These are phyloP conservation scores for Bombus superbus DNA, from an alignment of 1,140 invertebrate genomes.

Conservation along the genomic window DNA sequence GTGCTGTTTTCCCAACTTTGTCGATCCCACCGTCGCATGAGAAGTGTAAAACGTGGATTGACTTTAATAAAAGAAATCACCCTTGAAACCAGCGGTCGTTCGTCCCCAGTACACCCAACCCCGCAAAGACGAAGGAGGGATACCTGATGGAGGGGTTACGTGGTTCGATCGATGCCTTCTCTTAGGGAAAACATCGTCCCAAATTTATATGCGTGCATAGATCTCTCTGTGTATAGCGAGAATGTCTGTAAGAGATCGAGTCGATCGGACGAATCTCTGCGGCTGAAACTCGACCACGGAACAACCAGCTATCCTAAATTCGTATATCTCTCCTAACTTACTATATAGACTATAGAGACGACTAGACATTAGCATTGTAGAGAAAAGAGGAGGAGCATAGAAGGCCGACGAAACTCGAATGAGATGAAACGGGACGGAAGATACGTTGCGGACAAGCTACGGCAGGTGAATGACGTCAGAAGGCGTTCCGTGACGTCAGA, in stretches of 20 bases:
- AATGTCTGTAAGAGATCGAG: background rate
- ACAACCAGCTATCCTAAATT: conserved; percentile 14
- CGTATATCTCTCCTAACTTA: background rate
- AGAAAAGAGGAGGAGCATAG: background rate
- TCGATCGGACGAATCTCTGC: background rate
- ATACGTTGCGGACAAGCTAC: conserved; percentile 51
- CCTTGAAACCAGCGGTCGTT: background rate
- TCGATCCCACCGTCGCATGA: no score
- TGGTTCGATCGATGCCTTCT: conserved; percentile 28
- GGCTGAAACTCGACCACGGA: background rate
- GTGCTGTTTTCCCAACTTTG: background rate
- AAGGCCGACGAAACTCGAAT: conserved; percentile 42
- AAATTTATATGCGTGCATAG: background rate
- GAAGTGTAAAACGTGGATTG: background rate
- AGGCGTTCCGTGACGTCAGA: conserved; percentile 72
- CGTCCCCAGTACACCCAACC: background rate
- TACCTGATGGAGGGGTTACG: background rate
- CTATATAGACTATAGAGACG: background rate
- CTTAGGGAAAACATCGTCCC: conserved; percentile 15
- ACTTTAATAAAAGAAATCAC: conserved; percentile 25
- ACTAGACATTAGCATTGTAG: background rate
- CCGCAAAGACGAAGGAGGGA: background rate
- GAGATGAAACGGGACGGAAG: conserved; percentile 46
- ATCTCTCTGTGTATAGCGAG: background rate
- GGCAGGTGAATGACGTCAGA: conserved; percentile 74